Conservation (phyloP, 2,113 vertebrate genomes). For the Antidorcas marsupialis region DNA sequence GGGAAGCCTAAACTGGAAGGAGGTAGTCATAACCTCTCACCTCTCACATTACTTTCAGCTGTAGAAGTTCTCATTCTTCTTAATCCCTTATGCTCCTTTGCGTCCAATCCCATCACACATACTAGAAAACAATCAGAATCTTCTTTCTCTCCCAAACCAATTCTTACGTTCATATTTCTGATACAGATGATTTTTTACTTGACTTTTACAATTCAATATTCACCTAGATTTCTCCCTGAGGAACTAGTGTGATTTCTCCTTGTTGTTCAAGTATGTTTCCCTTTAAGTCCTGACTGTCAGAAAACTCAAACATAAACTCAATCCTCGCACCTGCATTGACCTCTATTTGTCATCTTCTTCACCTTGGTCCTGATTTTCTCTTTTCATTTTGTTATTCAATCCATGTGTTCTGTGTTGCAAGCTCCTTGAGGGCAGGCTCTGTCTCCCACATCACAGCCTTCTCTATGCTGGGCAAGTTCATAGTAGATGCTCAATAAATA, state of each 20-base stretch:
- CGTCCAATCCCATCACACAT: no score
- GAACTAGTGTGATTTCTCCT: background rate
- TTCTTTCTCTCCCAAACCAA: background rate
- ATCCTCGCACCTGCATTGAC: background rate
- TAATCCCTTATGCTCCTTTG: background rate
- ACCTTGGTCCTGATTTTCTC: background rate
- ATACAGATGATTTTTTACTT: background rate
- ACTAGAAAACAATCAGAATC: background rate
- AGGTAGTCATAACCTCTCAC: background rate
- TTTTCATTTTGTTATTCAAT: background rate
- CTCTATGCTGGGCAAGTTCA: background rate
- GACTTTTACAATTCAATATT: background rate
- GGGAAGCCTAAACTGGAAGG: background rate
- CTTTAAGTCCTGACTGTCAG: background rate
- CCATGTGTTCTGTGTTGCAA: background rate
- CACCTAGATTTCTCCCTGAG: background rate
- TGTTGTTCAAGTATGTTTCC: background rate
- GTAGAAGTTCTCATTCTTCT: fast-evolving
- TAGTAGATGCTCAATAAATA: background rate
- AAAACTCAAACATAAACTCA: background rate
- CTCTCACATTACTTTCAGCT: background rate
- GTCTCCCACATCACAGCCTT: background rate
- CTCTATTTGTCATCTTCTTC: background rate
- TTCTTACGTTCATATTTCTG: background rate
- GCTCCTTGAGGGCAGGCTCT: background rate